Conservation (phyloP, 2,113 vertebrate species). For the Ursus arctos region DNA sequence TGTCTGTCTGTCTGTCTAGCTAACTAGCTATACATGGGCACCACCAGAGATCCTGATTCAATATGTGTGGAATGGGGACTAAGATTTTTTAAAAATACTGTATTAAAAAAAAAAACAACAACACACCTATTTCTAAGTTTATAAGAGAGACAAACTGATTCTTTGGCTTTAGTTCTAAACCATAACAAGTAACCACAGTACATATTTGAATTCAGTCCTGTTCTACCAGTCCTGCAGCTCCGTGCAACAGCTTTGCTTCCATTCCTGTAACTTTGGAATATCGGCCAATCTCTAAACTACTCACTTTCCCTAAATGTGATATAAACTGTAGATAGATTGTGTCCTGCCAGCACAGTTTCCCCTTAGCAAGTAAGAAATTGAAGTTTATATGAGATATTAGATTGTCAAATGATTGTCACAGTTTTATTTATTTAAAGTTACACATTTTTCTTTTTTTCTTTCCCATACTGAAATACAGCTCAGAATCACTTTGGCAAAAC, state of each 20-base stretch:
- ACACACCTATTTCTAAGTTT: slow-evolving; percentile 10
- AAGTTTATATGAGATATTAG: background rate
- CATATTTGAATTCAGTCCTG: background rate
- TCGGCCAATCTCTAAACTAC: background rate
- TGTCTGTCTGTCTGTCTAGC: background rate
- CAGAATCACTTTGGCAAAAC: background rate
- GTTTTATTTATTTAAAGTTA: background rate
- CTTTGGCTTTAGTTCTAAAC: background rate
- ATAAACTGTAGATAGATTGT: background rate
- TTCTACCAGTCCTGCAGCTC: background rate
- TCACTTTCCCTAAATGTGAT: background rate
- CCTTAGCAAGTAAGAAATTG: slow-evolving; percentile 22
- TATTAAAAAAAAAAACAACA: background rate
- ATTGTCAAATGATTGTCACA: slow-evolving; percentile 5
- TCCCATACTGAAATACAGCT: background rate
- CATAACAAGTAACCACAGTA: background rate
- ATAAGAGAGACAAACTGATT: background rate
- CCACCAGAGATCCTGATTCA: background rate
- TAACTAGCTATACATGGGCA: background rate
- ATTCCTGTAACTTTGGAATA: background rate
- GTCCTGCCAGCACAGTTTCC: background rate
- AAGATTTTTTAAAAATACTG: background rate
- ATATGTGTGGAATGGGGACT: background rate
- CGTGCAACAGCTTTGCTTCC: background rate
- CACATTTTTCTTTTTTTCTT: background rate